Percentiles rank a stretch among this genome's conserved stretches.
Evolutionary conservation across 2,888 invertebrate genomes (phyloP).

Genomic region (Pomacea canaliculata): DNA sequence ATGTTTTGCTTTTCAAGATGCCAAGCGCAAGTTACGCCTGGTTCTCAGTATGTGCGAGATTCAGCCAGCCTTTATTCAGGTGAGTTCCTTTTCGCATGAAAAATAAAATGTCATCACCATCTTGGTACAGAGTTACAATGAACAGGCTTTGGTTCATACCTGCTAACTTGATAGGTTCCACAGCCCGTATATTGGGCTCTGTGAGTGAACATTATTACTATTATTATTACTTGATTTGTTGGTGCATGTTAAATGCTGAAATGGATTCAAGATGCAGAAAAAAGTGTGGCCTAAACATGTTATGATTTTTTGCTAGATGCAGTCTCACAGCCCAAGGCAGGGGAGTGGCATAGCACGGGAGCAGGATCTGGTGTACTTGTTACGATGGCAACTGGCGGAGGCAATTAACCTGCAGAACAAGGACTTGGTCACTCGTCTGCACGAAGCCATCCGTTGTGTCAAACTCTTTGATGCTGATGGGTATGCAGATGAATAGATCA

Average conservation of each 20-base stretch:
- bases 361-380: constrained; percentile 64
- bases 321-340: constrained; percentile 44
- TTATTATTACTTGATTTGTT: too few relatives aligned
- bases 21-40: constrained; percentile 89
- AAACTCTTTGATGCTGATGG: constrained; percentile 78
- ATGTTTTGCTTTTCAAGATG: constrained; percentile 78
- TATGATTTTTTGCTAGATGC: constrained; percentile 26
- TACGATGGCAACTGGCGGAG: constrained; percentile 79
- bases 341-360: constrained; percentile 35
- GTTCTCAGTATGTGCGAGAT: constrained; percentile 89
- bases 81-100: constrained; percentile 1
- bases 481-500: constrained; percentile 56
- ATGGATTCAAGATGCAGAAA: neutral
- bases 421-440: constrained; percentile 82
- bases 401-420: constrained; percentile 84
- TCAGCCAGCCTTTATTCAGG: constrained; percentile 46
- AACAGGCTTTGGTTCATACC: neutral
- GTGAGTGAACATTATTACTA: too few relatives aligned
- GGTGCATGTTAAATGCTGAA: neutral
- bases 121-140: too few relatives aligned
- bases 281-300: constrained; percentile 16
- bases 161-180: neutral
- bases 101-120: too few relatives aligned
- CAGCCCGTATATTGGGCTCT: too few relatives aligned
- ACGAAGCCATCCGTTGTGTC: constrained; percentile 86